Evolutionary conservation across 2,888 invertebrate species (phyloP).

Genomic region (Polyommatus iphigenia): DNA sequence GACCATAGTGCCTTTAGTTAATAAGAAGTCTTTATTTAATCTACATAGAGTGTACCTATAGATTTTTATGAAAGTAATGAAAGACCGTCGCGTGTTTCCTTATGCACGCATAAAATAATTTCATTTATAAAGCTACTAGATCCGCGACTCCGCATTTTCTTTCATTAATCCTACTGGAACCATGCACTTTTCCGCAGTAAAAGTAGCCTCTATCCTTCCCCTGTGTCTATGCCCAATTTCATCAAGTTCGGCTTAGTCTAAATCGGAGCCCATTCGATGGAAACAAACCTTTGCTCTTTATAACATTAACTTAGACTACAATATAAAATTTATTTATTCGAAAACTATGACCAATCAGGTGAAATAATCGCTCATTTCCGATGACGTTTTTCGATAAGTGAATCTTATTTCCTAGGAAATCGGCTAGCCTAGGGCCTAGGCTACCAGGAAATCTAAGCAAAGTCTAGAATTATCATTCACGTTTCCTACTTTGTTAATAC

Average conservation of each 20-base stretch:
- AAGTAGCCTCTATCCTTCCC: too few species aligned
- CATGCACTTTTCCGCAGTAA: too few species aligned
- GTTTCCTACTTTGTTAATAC: neutral
- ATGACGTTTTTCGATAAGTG: neutral
- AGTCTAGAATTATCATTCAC: neutral
- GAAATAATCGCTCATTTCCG: neutral
- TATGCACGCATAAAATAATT: neutral
- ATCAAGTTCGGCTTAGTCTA: neutral
- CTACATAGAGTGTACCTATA: neutral
- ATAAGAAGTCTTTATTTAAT: neutral
- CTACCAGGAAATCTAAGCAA: neutral
- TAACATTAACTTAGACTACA: neutral
- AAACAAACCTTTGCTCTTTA: neutral
- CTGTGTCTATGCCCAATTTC: too few species aligned
- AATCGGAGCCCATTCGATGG: too few species aligned
- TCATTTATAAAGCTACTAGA: neutral
- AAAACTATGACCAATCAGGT: neutral
- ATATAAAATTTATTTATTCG: neutral
- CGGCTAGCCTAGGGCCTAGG: neutral
- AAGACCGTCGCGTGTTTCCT: neutral
- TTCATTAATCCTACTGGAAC: too few species aligned
- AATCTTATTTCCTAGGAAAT: slow-evolving; percentile 16
- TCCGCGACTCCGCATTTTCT: neutral
- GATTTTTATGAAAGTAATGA: neutral
- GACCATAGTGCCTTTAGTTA: neutral